Evolutionary conservation across 2,888 invertebrate species (phyloP).

Genomic region (Eristalinus aeneus): DNA sequence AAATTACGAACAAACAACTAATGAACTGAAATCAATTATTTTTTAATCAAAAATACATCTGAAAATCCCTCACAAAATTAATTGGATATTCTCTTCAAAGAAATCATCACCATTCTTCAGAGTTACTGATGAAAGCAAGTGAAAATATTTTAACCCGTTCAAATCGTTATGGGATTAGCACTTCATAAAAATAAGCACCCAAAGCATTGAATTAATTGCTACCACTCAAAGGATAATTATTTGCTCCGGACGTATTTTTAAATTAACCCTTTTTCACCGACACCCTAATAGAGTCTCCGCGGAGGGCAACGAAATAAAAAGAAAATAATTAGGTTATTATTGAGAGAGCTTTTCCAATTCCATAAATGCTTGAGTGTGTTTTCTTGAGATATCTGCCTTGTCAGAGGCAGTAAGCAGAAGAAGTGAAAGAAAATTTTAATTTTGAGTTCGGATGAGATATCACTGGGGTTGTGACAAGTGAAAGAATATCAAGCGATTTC

Average conservation of each 20-base stretch:
- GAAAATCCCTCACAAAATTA: not conserved
- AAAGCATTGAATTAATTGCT: not conserved
- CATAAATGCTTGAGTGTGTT: slow-evolving; percentile 11
- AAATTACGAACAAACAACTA: not conserved
- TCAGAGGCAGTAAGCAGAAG: too few species aligned
- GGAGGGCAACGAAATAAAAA: not conserved
- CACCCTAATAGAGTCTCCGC: slow-evolving; percentile 8
- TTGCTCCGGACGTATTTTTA: slow-evolving; percentile 25
- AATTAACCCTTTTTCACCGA: slow-evolving; percentile 27
- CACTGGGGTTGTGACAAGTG: too few species aligned
- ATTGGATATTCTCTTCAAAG: not conserved
- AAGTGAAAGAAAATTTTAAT: too few species aligned
- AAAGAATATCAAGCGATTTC: too few species aligned
- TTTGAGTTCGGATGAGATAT: too few species aligned
- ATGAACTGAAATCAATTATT: not conserved
- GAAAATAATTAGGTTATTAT: slow-evolving; percentile 46
- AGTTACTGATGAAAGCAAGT: not conserved
- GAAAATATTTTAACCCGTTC: not conserved
- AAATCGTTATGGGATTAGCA: slow-evolving; percentile 29
- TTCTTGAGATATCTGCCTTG: slow-evolving; percentile 41
- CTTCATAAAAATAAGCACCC: slow-evolving; percentile 46
- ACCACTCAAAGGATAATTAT: not conserved
- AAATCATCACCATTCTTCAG: not conserved
- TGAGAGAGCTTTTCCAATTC: too few species aligned
- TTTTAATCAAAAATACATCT: not conserved